Percentiles rank a stretch among this genome's conserved stretches.
Evolutionary conservation across 1,140 invertebrate species (phyloP).

Genomic region (Drosophila truncata): DNA sequence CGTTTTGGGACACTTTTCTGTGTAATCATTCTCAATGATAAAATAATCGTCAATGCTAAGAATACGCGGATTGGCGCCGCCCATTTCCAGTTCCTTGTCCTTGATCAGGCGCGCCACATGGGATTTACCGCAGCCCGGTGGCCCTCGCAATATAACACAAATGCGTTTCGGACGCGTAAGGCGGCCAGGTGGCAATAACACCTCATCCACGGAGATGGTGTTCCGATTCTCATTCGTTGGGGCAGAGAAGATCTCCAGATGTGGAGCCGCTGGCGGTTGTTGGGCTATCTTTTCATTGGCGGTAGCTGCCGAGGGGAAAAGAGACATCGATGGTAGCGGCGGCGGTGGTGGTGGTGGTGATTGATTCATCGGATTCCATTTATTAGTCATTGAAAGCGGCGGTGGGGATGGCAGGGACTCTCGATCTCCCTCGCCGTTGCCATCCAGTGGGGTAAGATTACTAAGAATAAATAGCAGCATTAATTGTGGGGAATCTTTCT

Average conservation of each 20-base stretch:
- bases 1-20: constrained; percentile 90
- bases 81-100: constrained; percentile 87
- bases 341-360: not conserved
- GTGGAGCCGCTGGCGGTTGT: not conserved
- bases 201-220: constrained; percentile 92
- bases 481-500: not conserved
- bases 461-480: constrained; percentile 8
- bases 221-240: constrained; percentile 80
- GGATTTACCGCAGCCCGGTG: constrained; percentile 94
- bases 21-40: constrained; percentile 95
- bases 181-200: constrained; percentile 87
- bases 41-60: constrained; percentile 98
- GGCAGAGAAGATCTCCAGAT: constrained; percentile 57
- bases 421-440: not conserved
- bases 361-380: not conserved
- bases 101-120: constrained; percentile 93
- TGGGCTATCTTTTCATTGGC: constrained; percentile 57
- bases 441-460: constrained; percentile 1
- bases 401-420: constrained; percentile 58
- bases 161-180: constrained; percentile 91
- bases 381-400: constrained; percentile 8
- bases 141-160: constrained; percentile 95
- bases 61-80: constrained; percentile 91
- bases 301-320: constrained; percentile 65
- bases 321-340: constrained; percentile 2